phyloP scores from a whole-genome alignment of 2,113 vertebrate species.

The Nothocercus julius region DNA sequence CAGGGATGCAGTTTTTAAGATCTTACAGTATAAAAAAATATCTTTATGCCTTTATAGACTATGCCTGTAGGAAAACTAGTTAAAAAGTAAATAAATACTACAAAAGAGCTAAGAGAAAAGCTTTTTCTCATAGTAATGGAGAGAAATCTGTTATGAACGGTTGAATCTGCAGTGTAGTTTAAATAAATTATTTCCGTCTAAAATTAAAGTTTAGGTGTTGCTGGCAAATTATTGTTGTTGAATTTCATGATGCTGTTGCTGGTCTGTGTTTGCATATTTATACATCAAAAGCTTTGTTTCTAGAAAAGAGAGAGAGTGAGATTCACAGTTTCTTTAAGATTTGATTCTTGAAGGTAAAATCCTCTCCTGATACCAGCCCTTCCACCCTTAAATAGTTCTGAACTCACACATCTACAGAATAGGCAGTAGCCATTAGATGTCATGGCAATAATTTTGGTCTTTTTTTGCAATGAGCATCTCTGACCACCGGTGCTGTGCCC shows the following conservation, averaged over 20 bases:
- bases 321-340: neutral
- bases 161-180: slow-evolving; percentile 29
- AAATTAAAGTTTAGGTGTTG: neutral
- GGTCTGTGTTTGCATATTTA: neutral
- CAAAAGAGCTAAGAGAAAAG: slow-evolving; percentile 32
- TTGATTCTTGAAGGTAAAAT: neutral
- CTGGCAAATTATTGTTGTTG: neutral
- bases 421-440: neutral
- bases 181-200: slow-evolving; percentile 28
- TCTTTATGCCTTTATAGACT: slow-evolving; percentile 15
- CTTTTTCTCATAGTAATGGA: slow-evolving; percentile 14
- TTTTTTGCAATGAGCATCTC: neutral
- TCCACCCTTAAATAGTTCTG: neutral
- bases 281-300: slow-evolving; percentile 1
- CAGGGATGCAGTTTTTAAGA: slow-evolving; percentile 26
- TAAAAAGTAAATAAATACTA: slow-evolving; percentile 52
- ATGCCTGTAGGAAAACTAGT: slow-evolving; percentile 45
- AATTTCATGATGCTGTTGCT: neutral
- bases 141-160: slow-evolving; percentile 5
- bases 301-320: neutral
- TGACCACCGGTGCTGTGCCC: neutral
- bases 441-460: neutral
- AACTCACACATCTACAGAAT: neutral
- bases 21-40: neutral
- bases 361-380: neutral